Base-by-base conservation (phyloP, 1,140 invertebrate genomes). In the Dendrolimus kikuchii region DNA sequence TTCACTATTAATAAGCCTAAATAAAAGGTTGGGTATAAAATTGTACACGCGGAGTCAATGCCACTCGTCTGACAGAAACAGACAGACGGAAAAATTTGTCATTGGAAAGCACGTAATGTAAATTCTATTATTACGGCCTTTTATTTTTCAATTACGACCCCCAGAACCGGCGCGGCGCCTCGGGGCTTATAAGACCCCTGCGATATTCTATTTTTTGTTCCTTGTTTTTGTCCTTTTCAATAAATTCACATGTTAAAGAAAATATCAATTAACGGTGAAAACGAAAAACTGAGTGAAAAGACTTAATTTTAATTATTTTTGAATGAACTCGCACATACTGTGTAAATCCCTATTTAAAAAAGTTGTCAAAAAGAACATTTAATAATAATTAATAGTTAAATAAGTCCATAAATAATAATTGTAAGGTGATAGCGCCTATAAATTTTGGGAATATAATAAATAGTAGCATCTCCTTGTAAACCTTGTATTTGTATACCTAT, bases 71-170 rank as follows among this genome's bases (percentile, higher is more conserved):
- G 78, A 72, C 82, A 86, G 73, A 76, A 83, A 71, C 81, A 85
- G 70, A 55, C 71, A 71, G 74, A 80, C 70, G 67, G 71, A 68
- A 77, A 78, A 83, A 72, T 81, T 78, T 84, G 73, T 86, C 77
- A 82, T 82, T 84, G 76, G 77, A 77, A 74, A 80, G 75, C 78
- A 79, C 74, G 79, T 78, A 83, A 84, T 77, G 81, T 86, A 82
- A 82, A 84, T 86, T 86, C 82, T 84, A 84, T 86, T 86, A 86
- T 84, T 82, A 82, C 76, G 78, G 74, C 71, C 81, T 86, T 86
- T 86, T 86, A 86, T 86, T 86, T 86, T 86, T 84, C 82, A 86
- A 86, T 86, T 86, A 86, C 82, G 74, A 71, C 49, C 65, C 75
- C 75, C 71, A 61, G 53, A 71, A 62, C 63, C 64, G 73, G 66